Evolutionary conservation across 2,888 invertebrate genomes (phyloP).

Genomic region (Cheilosia grossa): DNA sequence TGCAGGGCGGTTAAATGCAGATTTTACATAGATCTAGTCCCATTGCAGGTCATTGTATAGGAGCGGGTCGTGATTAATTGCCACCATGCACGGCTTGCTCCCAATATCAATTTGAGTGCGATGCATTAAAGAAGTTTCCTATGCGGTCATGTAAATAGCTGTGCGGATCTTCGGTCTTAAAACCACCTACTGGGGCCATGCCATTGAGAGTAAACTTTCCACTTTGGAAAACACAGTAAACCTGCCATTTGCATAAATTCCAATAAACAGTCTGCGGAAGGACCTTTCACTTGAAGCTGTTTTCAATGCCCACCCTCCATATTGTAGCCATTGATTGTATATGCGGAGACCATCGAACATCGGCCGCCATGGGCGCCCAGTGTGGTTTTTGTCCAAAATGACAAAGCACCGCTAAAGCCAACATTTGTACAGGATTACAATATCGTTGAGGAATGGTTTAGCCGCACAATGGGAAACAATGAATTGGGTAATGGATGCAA

Average conservation of each 20-base stretch:
- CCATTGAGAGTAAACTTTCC: constrained; percentile 6
- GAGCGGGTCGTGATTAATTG: constrained; percentile 68
- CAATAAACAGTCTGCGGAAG: constrained; percentile 66
- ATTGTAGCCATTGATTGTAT: constrained; percentile 24
- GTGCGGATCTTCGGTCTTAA: constrained; percentile 40
- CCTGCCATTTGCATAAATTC: constrained; percentile 72
- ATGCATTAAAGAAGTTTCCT: constrained; percentile 50
- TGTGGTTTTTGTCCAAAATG: constrained; percentile 68
- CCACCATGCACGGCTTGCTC: constrained; percentile 65
- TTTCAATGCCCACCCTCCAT: constrained; percentile 47
- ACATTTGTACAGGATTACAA: constrained; percentile 62
- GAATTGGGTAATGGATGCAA: constrained; percentile 61
- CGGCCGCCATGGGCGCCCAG: constrained; percentile 21
- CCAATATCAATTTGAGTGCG: constrained; percentile 70
- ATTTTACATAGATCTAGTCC: constrained; percentile 53
- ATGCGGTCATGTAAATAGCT: constrained; percentile 52
- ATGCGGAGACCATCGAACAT: not conserved
- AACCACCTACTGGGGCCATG: not conserved
- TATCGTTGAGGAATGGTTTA: constrained; percentile 5
- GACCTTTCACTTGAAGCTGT: constrained; percentile 71
- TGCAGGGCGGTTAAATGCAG: constrained; percentile 53
- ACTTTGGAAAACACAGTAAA: constrained; percentile 38
- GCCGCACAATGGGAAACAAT: constrained; percentile 24
- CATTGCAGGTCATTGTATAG: constrained; percentile 31
- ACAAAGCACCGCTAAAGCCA: constrained; percentile 65